These are phyloP conservation scores for Cremastinae sp. DNA, from an alignment of 2,888 invertebrate species.

Conservation along the genomic window DNA sequence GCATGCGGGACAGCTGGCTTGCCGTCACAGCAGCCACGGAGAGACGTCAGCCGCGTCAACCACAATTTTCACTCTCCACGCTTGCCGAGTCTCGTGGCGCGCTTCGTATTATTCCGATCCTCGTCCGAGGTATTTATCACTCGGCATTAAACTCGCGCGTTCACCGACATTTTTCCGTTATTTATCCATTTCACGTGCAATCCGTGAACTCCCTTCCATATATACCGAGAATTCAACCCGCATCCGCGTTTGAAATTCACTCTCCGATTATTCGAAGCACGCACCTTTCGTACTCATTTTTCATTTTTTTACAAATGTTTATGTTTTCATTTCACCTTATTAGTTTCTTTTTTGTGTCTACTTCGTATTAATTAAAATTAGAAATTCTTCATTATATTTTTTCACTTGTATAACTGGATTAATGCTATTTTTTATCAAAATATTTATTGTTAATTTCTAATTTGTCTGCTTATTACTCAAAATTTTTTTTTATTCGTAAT, in stretches of 20 bases:
- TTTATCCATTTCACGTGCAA: slow-evolving; percentile 46
- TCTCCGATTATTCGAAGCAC: not conserved
- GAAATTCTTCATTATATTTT: no score
- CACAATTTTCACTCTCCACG: slow-evolving; percentile 35
- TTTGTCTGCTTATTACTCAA: no score
- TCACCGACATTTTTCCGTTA: slow-evolving; percentile 45
- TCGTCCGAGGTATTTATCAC: slow-evolving; percentile 23
- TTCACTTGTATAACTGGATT: no score
- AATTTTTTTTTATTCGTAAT: no score
- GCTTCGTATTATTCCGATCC: slow-evolving; percentile 9
- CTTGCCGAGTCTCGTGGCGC: slow-evolving; percentile 17
- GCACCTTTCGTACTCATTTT: slow-evolving; percentile 25
- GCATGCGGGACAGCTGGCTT: slow-evolving; percentile 64
- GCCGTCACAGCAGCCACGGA: slow-evolving; percentile 37
- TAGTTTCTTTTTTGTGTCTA: no score
- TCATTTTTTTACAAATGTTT: not conserved
- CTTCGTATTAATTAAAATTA: no score
- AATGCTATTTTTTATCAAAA: no score
- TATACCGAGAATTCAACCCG: slow-evolving; percentile 26
- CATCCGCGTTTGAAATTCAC: slow-evolving; percentile 33
- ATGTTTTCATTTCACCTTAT: no score
- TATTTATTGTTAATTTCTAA: no score
- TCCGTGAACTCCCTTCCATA: slow-evolving; percentile 51
- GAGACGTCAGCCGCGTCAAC: slow-evolving; percentile 26
- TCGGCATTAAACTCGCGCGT: slow-evolving; percentile 41